Conservation (phyloP, 2,113 vertebrate genomes). For the Oreochromis spilurus region DNA sequence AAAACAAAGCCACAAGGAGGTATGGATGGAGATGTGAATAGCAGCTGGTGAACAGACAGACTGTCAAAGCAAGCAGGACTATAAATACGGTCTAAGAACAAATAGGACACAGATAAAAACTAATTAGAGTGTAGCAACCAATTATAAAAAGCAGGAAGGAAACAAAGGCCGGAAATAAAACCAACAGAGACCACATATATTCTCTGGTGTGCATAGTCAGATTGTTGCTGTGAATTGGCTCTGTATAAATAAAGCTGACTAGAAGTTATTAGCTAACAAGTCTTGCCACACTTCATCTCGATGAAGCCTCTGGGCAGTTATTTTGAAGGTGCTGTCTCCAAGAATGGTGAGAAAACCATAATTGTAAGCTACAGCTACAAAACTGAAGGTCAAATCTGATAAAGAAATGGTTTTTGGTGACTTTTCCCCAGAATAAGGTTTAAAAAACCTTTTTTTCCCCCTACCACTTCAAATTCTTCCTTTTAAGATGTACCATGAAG, state of each 20-base stretch:
- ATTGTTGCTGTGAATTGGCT: background rate
- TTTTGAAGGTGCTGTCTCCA: background rate
- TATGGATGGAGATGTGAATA: background rate
- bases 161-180: background rate
- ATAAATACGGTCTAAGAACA: background rate
- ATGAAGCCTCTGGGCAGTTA: background rate
- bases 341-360: background rate
- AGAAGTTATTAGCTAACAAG: background rate
- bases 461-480: background rate
- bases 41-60: background rate
- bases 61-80: background rate
- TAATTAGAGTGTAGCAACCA: background rate
- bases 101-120: background rate
- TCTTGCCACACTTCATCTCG: background rate
- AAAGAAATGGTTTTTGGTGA: background rate
- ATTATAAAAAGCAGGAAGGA: background rate
- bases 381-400: background rate
- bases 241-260: background rate
- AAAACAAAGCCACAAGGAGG: background rate
- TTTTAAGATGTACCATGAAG: background rate
- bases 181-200: background rate
- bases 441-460: fast-evolving
- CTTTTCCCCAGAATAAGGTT: background rate
- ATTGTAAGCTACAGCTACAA: background rate
- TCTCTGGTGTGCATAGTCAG: background rate